Conservation (phyloP, 2,888 invertebrate genomes). For the Platerodrilus igneus region DNA sequence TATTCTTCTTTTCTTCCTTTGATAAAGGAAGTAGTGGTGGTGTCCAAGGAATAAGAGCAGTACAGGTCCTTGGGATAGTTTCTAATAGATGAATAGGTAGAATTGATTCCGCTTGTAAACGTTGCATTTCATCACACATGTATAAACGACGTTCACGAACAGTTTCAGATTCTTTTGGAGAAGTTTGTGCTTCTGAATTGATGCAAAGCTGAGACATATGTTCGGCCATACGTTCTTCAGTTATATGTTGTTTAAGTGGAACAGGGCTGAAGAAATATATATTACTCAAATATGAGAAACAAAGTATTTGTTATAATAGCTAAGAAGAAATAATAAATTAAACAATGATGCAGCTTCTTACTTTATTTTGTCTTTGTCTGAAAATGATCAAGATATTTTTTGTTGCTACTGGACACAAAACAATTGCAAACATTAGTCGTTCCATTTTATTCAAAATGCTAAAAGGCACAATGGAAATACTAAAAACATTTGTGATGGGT, state of each 20-base stretch:
- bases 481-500: too few relatives aligned
- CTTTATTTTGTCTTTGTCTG: neutral
- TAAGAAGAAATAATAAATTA: too few relatives aligned
- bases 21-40: constrained; percentile 55
- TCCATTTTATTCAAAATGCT: too few relatives aligned
- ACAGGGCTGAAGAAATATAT: constrained; percentile 33
- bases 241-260: constrained; percentile 68
- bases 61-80: constrained; percentile 66
- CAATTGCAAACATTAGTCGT: too few relatives aligned
- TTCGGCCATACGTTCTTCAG: constrained; percentile 80
- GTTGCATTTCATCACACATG: constrained; percentile 68
- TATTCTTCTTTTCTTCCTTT: constrained; percentile 44
- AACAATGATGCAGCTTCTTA: too few relatives aligned
- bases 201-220: constrained; percentile 74
- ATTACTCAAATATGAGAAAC: too few relatives aligned
- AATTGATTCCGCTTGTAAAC: constrained; percentile 59
- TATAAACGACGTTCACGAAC: constrained; percentile 46
- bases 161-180: constrained; percentile 35
- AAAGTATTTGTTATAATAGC: too few relatives aligned
- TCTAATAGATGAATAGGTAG: constrained; percentile 62
- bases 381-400: neutral
- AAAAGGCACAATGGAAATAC: too few relatives aligned
- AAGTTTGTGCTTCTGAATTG: constrained; percentile 44
- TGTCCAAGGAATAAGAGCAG: constrained; percentile 78
- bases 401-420: too few relatives aligned